Conservation (phyloP, 35 echinoderm and acorn worm species). For the Acanthaster planci region DNA sequence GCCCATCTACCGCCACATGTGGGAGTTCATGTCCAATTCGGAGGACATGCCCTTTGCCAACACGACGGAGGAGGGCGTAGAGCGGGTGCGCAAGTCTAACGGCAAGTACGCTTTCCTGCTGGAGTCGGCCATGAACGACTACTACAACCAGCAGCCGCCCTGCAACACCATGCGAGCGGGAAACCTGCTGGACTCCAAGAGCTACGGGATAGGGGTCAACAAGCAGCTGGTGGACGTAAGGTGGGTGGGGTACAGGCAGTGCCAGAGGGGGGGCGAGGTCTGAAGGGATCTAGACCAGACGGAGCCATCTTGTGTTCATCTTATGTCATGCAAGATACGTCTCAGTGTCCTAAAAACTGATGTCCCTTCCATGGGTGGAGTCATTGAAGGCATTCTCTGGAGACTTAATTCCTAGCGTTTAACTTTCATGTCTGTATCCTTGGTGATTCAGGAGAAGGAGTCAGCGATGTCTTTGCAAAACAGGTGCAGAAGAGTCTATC, state of each 20-base stretch:
- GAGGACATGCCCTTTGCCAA: slow-evolving; percentile 58
- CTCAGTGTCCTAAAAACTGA: no score
- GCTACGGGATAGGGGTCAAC: slow-evolving; percentile 88
- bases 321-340: no score
- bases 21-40: slow-evolving; percentile 76
- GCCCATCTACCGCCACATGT: slow-evolving; percentile 83
- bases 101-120: slow-evolving; percentile 86
- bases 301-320: no score
- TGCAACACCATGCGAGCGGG: slow-evolving; percentile 80
- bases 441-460: no score
- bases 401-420: no score
- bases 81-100: slow-evolving; percentile 62
- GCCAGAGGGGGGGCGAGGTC: no score
- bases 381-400: no score
- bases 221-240: slow-evolving; percentile 66
- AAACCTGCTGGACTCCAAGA: slow-evolving; percentile 67
- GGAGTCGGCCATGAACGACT: slow-evolving; percentile 89
- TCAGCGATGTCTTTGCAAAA: no score
- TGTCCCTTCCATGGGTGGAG: no score
- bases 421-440: no score
- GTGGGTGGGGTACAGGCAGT: slow-evolving; percentile 34
- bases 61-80: slow-evolving; percentile 56
- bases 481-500: no score
- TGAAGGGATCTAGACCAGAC: no score
- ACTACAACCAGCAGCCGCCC: slow-evolving; percentile 61